Percentiles rank a stretch among this genome's conserved stretches.
phyloP scores from a whole-genome alignment of 2,113 vertebrate species.

The Hydrochoerus hydrochaeris region DNA sequence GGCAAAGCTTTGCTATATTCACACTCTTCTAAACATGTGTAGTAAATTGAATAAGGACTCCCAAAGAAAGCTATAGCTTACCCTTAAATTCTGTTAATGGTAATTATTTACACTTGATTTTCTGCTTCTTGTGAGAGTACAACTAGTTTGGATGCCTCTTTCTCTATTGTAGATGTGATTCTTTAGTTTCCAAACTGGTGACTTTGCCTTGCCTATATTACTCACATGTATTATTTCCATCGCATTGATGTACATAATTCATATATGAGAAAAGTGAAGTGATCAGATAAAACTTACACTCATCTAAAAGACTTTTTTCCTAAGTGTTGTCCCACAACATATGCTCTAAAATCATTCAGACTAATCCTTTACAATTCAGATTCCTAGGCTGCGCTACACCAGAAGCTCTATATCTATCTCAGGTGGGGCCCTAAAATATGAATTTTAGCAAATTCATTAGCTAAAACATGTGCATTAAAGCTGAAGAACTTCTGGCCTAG shows the following conservation, averaged over 20 bases:
- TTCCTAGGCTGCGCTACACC: neutral
- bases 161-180: neutral
- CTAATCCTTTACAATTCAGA: neutral
- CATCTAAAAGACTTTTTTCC: neutral
- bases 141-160: neutral
- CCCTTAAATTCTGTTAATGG: neutral
- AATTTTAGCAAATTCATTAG: neutral
- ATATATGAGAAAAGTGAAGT: neutral
- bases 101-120: slow-evolving; percentile 40
- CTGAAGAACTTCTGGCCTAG: neutral
- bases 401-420: neutral
- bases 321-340: neutral
- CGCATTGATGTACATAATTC: neutral
- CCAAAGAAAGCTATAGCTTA: neutral
- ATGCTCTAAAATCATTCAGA: neutral
- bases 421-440: neutral
- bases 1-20: neutral
- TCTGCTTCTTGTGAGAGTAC: neutral
- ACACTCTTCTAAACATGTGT: neutral
- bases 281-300: neutral
- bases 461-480: neutral
- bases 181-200: slow-evolving; percentile 24
- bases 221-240: neutral
- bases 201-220: neutral
- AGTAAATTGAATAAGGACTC: neutral